Base-by-base conservation (phyloP, 92 coral and sea anemone species). In the Palythoa grandis region DNA sequence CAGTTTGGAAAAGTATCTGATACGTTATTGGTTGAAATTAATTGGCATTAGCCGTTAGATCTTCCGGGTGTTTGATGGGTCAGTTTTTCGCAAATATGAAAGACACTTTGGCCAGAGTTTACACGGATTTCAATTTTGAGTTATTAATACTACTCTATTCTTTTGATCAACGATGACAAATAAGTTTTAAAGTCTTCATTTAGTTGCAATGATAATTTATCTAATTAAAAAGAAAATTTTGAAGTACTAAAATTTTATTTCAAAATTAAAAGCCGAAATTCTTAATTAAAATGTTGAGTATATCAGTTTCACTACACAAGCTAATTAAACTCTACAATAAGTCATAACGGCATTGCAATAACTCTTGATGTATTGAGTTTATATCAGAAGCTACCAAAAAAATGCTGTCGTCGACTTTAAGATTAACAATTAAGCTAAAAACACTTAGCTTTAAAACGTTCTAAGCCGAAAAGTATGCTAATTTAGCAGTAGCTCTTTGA, bases 1-100 rank as follows among this genome's bases (percentile, higher is more conserved):
- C 75, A 80, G 72, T 29, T 47, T 69, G 7, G 7, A 48, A 17
- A 25, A 48, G 11, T 53, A 5, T 11, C 74, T 6, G 6, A 19
- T 19, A 20, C n/a, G 20, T 50, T 35, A 80, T 80, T 80, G 85
- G 85, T 67, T 50, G 24, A 48, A 47, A 48, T 74, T 80, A 80
- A 80, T 23, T 66, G 40, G 48, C 17, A 47, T 66, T 40, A 80
- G 85, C 74, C 85, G 85, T 67, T 23, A 80, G 50, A 10, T 24
- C 39, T 29, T 48, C 58, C 17, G 5, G 12, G 5, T 60, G 19
- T 79, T 79, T 67, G 85, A 24, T 43, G 38, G 40, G 38, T 65
- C 50, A 78, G 72, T 65, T 50, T 29, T 15, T 56, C 29, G 68
- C 29, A 9, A 77, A 24, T 25, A 40, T 20, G 16, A 76, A 23